Conservation (phyloP, 2,888 invertebrate species). For the Marasmarcha lunaedactyla region DNA sequence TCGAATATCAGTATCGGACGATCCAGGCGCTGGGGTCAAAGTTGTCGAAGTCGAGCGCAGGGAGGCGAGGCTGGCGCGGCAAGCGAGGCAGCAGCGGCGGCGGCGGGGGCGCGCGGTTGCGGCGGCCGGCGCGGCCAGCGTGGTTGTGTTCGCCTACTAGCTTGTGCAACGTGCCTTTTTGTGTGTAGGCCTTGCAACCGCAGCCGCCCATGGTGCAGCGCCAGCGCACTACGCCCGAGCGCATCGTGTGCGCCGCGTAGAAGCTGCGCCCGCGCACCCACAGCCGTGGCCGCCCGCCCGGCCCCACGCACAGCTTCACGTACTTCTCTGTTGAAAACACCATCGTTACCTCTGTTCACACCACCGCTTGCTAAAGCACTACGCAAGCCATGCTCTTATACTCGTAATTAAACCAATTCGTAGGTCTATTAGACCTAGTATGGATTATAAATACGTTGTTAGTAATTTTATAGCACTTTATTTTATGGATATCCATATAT, state of each 20-base stretch:
- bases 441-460: no score
- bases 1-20: slow-evolving; percentile 21
- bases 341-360: slow-evolving; percentile 11
- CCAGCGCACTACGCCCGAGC: slow-evolving; percentile 61
- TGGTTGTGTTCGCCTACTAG: slow-evolving; percentile 62
- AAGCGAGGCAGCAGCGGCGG: slow-evolving; percentile 12
- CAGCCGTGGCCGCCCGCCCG: slow-evolving; percentile 55
- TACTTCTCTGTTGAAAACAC: slow-evolving; percentile 35
- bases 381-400: neutral
- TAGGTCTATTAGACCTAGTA: no score
- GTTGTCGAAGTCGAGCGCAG: slow-evolving; percentile 44
- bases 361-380: slow-evolving; percentile 2
- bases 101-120: slow-evolving; percentile 18
- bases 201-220: slow-evolving; percentile 64
- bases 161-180: slow-evolving; percentile 54
- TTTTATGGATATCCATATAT: no score
- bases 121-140: slow-evolving; percentile 44
- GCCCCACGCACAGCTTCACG: slow-evolving; percentile 56
- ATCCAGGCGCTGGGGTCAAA: slow-evolving; percentile 59
- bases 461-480: no score
- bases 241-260: slow-evolving; percentile 64
- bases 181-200: slow-evolving; percentile 61
- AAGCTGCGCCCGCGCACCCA: slow-evolving; percentile 64
- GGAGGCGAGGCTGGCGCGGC: slow-evolving; percentile 39
- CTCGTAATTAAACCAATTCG: no score